Evolutionary conservation across 2,113 vertebrate genomes (phyloP), one percentile per base, ranked within the genome.

Genomic region (Helogale parvula): DNA sequence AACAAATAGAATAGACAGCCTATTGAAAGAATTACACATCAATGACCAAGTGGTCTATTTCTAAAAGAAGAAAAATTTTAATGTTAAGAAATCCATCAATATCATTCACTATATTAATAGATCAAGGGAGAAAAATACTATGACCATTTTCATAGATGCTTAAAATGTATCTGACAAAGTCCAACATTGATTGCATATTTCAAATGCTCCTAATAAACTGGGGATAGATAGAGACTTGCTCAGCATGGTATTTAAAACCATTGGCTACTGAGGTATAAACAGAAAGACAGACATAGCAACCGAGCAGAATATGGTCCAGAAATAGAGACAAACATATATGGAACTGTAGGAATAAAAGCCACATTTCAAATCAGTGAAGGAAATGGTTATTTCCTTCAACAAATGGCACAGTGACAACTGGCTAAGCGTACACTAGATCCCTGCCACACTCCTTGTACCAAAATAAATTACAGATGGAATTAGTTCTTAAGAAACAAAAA

Each of bases 361-460:
- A 95, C 68, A 88, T 90, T 95, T 94, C 79, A 88, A 63, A 74
- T 71, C 68, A 90, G 38, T 84, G 47, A 33, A 29, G 16, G 63
- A 50, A 97, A 92, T 80, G n/a, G 45, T 47, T 80, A 33, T 68
- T 87, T 47, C 45, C 45, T 71, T 95, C 69, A 81, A 52, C 66
- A 97, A 94, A 91, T 77, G 77, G 57, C 87, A 25, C 29, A 87
- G 57, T 16, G 14, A 88, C 92, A 98, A 93, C 93, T 95, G 91
- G 81, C 54, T 90, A 87, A 17, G 88, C 25, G 84, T 41, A 76
- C 33, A 27, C 52, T 85, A 60, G 31, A 95, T 95, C 38, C 60
- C 41, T 82, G 88, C 31, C 31, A 97, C 91, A 97, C 94, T 91
- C 77, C 54, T 93, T 91, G 63, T 9, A 79, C 79, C 54, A 94